phyloP scores from a whole-genome alignment of 2,113 vertebrate species.

The Fulmarus glacialis region DNA sequence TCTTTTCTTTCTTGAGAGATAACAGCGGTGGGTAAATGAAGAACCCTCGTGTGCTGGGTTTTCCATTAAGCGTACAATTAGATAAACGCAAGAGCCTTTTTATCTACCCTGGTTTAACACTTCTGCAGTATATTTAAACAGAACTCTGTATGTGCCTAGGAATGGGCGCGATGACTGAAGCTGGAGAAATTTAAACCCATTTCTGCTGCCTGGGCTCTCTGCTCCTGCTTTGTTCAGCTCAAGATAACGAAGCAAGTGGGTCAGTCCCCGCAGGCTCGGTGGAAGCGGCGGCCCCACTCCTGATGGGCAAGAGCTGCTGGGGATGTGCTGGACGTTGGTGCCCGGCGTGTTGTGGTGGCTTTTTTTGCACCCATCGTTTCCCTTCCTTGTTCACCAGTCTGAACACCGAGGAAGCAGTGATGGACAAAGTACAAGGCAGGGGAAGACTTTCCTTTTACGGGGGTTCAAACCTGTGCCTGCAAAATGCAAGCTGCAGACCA shows the following conservation, averaged over 20 bases:
- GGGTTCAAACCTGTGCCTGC: neutral
- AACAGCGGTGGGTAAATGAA: neutral
- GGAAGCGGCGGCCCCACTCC: neutral
- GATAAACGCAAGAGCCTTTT: neutral
- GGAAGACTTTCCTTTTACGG: neutral
- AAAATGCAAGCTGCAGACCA: fast-evolving
- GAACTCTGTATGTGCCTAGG: neutral
- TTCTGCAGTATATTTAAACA: neutral
- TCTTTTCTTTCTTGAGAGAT: neutral
- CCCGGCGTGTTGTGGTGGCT: neutral
- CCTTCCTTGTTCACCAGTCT: too few species aligned
- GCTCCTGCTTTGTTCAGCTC: neutral
- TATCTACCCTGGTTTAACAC: neutral
- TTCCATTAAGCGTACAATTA: neutral
- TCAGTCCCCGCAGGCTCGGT: neutral
- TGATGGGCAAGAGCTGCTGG: neutral
- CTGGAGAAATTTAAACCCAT: neutral
- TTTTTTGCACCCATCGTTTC: fast-evolving
- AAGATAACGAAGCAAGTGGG: neutral
- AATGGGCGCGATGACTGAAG: fast-evolving
- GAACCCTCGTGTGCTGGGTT: neutral
- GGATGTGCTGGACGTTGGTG: neutral
- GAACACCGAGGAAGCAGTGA: neutral
- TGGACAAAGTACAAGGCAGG: fast-evolving
- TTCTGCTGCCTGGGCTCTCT: neutral